phyloP scores from a whole-genome alignment of 1,140 invertebrate species.

The Monomorium pharaonis region DNA sequence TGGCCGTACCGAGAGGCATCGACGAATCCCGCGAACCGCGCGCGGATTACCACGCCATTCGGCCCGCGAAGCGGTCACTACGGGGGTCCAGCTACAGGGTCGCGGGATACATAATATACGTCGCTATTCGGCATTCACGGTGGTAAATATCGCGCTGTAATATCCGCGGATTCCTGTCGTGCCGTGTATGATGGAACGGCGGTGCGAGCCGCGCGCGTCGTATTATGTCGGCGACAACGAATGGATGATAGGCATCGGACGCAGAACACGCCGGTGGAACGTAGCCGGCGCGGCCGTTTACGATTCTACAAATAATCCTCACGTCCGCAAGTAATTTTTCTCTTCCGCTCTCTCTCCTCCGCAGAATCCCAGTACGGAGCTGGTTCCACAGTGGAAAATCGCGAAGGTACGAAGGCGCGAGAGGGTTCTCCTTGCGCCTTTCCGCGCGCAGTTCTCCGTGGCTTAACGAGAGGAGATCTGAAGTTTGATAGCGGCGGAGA shows the following conservation, averaged over 20 bases:
- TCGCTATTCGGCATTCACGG: slow-evolving; percentile 58
- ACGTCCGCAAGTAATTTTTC: slow-evolving; percentile 32
- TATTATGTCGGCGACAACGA: slow-evolving; percentile 50
- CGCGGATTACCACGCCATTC: slow-evolving; percentile 18
- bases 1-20: not conserved
- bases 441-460: not conserved
- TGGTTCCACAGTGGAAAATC: slow-evolving; percentile 22
- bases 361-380: not conserved
- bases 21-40: slow-evolving; percentile 24
- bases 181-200: slow-evolving; percentile 47
- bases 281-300: slow-evolving; percentile 47
- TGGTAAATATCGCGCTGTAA: slow-evolving; percentile 70
- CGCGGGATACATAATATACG: slow-evolving; percentile 64
- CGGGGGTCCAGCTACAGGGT: not conserved
- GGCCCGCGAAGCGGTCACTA: slow-evolving; percentile 46
- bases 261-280: not conserved
- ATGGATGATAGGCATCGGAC: slow-evolving; percentile 43
- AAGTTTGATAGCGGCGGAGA: slow-evolving; percentile 12
- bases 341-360: not conserved
- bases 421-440: not conserved
- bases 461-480: not conserved
- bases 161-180: slow-evolving; percentile 57
- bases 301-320: slow-evolving; percentile 60
- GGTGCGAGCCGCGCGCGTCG: slow-evolving; percentile 18
- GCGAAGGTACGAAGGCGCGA: not conserved